Evolutionary conservation across 2,888 invertebrate genomes (phyloP), one percentile per base, ranked within the genome.

Genomic region (Papilio protenor): DNA sequence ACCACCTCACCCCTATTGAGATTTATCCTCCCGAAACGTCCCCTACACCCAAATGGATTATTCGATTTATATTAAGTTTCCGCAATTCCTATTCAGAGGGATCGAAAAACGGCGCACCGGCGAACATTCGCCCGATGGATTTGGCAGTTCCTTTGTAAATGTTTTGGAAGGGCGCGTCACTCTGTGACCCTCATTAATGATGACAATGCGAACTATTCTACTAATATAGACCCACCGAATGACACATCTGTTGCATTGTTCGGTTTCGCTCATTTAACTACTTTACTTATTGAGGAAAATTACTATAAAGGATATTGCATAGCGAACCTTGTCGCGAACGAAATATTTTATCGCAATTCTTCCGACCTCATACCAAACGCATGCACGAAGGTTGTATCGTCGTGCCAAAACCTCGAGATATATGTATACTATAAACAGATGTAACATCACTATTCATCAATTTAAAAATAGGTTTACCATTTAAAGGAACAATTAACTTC

Each of bases 61-160:
- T 94, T 90, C 93, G 92, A 93, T 94, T 94, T 94, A 93, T 94
- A 94, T 94, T 94, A 92, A 91, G 93, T 94, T 94, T 94, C 92
- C 94, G 92, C 91, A 91, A 92, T 92, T 93, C 90, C 92, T 89
- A 91, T 91, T 91, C 87, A 88, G 90, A 92, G 92, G 91, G 93
- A 91, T 88, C 87, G 87, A 84, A 87, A 85, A 86, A 85, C 84
- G 79, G 78, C 69, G 77, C 86, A 80, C 82, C 85, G 84, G 88
- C 86, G 90, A 90, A 89, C 90, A 89, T 89, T 91, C 87, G 88
- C 84, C 85, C 88, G 84, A 82, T 85, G 85, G 86, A 89, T 89
- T 90, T 85, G 82, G 82, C 85, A 81, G 85, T 86, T 89, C 90
- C 87, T 90, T 93, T 91, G 90, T 92, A 90, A 91, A 90, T 87